A percentile compares a stretch with the other conserved stretches of the same genome.
phyloP scores from a whole-genome alignment of 2,888 invertebrate species.

The Drosophila silvestris region DNA sequence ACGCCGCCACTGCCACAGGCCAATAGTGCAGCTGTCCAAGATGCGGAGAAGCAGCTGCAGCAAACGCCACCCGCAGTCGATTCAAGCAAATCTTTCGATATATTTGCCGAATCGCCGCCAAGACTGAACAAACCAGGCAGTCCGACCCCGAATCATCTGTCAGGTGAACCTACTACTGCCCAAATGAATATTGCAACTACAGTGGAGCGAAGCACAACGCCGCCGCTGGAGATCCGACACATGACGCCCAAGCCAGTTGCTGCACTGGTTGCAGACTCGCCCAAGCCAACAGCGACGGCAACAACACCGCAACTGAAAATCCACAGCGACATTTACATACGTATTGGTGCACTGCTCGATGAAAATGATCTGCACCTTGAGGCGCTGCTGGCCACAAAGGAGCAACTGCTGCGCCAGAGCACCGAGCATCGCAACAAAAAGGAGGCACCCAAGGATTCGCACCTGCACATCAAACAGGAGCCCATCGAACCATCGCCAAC shows the following conservation, averaged over 20 bases:
- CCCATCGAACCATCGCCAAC: background rate
- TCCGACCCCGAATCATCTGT: constrained; percentile 12
- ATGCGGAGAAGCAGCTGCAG: background rate
- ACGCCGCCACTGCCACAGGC: constrained; percentile 48
- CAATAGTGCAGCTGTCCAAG: background rate
- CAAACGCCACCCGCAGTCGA: constrained; percentile 17
- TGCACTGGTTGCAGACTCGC: constrained; percentile 27
- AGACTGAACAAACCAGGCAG: constrained; percentile 50
- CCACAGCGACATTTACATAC: constrained; percentile 77
- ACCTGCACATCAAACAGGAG: constrained; percentile 31
- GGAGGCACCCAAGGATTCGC: constrained; percentile 26
- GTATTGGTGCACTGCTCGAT: constrained; percentile 80
- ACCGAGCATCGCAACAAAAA: constrained; percentile 64
- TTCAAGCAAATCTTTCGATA: constrained; percentile 60
- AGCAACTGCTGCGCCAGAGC: constrained; percentile 67
- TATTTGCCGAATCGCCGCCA: constrained; percentile 81
- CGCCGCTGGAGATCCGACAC: constrained; percentile 56
- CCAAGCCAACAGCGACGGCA: constrained; percentile 9
- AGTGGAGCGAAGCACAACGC: constrained; percentile 63
- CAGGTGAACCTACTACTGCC: constrained; percentile 36
- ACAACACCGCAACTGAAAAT: constrained; percentile 21
- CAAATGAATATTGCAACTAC: constrained; percentile 1
- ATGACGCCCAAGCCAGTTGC: constrained; percentile 6
- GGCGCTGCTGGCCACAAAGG: constrained; percentile 66
- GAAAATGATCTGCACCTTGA: constrained; percentile 78